phyloP scores from a whole-genome alignment of 1,140 invertebrate genomes.

The Drosophila willistoni region DNA sequence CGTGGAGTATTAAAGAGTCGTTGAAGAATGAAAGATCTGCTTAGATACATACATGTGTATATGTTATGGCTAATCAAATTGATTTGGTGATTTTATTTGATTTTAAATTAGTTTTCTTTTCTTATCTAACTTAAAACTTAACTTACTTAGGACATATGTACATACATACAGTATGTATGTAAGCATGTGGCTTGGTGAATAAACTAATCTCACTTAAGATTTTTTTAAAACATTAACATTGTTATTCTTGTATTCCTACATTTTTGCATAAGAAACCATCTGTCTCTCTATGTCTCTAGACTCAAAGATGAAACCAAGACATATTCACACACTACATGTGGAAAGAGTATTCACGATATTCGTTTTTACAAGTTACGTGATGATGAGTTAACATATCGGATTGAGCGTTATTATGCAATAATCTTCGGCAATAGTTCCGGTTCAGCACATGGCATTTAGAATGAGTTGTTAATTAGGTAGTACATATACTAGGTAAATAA shows the following conservation, averaged over 20 bases:
- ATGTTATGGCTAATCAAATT: neutral
- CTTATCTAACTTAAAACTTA: slow-evolving; percentile 4
- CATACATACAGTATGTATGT: neutral
- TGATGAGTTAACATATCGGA: neutral
- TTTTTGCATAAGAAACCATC: neutral
- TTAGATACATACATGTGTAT: neutral
- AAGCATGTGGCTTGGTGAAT: neutral
- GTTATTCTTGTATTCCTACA: neutral
- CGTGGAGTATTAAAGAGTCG: slow-evolving; percentile 1
- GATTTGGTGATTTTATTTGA: neutral
- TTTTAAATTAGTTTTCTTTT: neutral
- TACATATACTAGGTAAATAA: neutral
- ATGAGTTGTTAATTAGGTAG: neutral
- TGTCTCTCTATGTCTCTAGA: neutral
- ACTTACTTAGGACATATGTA: neutral
- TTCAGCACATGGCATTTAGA: neutral
- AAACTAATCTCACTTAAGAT: neutral
- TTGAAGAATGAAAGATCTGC: neutral
- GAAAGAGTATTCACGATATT: neutral
- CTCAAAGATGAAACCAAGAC: neutral
- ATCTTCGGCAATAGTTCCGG: neutral
- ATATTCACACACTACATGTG: neutral
- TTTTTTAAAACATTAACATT: neutral
- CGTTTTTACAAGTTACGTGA: neutral
- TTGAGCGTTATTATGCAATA: neutral